phyloP scores from a whole-genome alignment of 1,140 invertebrate species.

The Drosophila sp. region DNA sequence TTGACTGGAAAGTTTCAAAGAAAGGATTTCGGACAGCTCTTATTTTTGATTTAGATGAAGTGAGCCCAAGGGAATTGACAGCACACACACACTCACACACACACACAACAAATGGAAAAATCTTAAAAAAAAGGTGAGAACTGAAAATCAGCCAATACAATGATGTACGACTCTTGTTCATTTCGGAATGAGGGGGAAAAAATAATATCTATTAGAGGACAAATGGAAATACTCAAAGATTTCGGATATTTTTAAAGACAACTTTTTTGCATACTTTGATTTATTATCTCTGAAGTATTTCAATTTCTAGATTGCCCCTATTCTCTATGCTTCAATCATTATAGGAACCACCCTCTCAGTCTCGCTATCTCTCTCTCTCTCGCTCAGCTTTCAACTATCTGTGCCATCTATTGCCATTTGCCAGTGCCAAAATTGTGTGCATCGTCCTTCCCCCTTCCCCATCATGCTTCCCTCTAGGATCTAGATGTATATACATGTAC shows the following conservation, averaged over 20 bases:
- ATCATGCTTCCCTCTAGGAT: background rate
- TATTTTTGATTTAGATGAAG: slow-evolving; percentile 44
- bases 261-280: background rate
- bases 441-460: background rate
- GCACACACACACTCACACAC: background rate
- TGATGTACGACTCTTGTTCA: slow-evolving; percentile 18
- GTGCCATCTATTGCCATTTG: slow-evolving; percentile 61
- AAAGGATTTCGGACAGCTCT: slow-evolving; percentile 39
- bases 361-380: slow-evolving; percentile 16
- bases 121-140: background rate
- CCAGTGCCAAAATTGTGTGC: slow-evolving; percentile 73
- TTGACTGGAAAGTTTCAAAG: slow-evolving; percentile 42
- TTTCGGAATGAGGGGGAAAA: background rate
- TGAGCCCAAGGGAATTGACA: slow-evolving; percentile 31
- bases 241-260: background rate
- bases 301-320: slow-evolving; percentile 3
- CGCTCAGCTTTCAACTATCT: slow-evolving; percentile 20
- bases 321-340: slow-evolving; percentile 14
- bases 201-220: slow-evolving; percentile 4
- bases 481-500: background rate
- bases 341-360: slow-evolving; percentile 31
- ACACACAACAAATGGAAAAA: background rate
- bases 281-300: background rate
- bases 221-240: background rate
- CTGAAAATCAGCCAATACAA: background rate